Base-by-base conservation (phyloP, 1,140 invertebrate genomes). In the Euwallacea fornicatus region DNA sequence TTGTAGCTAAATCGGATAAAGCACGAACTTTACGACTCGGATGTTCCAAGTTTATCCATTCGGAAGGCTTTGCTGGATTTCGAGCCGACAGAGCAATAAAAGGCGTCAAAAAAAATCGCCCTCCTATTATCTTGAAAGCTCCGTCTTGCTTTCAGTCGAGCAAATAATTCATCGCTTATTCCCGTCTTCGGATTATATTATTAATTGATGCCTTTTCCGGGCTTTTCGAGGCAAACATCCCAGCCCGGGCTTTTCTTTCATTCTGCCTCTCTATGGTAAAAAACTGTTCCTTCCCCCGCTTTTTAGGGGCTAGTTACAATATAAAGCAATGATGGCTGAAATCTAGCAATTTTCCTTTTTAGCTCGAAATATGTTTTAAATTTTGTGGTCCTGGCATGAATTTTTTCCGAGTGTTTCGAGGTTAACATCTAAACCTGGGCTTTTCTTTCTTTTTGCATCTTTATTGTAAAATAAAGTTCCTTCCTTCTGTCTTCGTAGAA, bases 41-140 rank as follows among this genome's bases (percentile, higher is more conserved):
- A 50, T 60, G 58, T 60, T 60, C 21, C 21, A 60, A 60, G 58
- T 60, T 60, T 60, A 60, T 60, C 58, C 58, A 60, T 60, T 60
- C 33, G 7, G 16, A 42, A 42, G 42, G 58, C 13, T 42, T 60
- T 21, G 11, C 58, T 10, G 58, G 16, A 63, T 63, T 63, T 63
- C 44, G 42, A 43, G 13, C 60, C 9, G 46, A 11, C 13, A 7
- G 60, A 47, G 60, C 16, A 47, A 50, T 44, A 63, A 47, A 47
- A 63, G 60, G 60, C 60, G 60, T 58, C 55, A 58, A 58, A 58
- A 50, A n/a, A 50, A 13, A 33, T 58, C 55, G 55, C 16, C 55
- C 9, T 9, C 55, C 55, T 58, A 58, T 58, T 58, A 58, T 58
- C 55, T 58, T 58, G 21, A 58, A 58, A 58, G 55, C 55, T 58